Base-by-base conservation (phyloP, 2,888 invertebrate species). In the Troides helena region DNA sequence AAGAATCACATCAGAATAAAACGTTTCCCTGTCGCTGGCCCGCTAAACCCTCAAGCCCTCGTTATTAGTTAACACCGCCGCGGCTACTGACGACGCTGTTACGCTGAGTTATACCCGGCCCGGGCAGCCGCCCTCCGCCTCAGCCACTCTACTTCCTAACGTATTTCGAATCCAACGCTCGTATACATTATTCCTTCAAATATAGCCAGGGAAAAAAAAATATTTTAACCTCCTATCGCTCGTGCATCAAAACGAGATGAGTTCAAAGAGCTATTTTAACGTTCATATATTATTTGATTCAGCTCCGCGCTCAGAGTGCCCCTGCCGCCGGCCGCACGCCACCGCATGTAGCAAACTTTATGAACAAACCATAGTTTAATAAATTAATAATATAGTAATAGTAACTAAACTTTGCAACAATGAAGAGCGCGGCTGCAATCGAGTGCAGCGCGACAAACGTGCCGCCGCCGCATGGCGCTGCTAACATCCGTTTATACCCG, bases 21-120 rank as follows among this genome's bases (percentile, higher is more conserved):
- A 87, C 87, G 83, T 86, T 88, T 87, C 84, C 85, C 85, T 84
- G 83, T 86, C 86, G 85, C 89, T 86, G 81, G 86, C 80, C 85
- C 82, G 79, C 82, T 83, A 81, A 75, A 78, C 77, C 76, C 81
- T 80, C 81, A 85, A 88, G 87, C 85, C 86, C 80, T 82, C 77
- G 81, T 85, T 87, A 87, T 87, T 87, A 87, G 87, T 85, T 85
- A 86, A 82, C 82, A 80, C 77, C 81, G 83, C 80, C 81, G 84
- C 78, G 82, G 74, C 72, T 76, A 79, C 81, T 87, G 87, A 89
- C 84, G 86, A 86, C 80, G 83, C 83, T 76, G 84, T 83, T 81
- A 80, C 80, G 75, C 78, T 81, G 84, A 87, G 84, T 86, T 81
- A 85, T 81, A 80, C 77, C 73, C 73, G 76, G 74, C 71, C 77